Base-by-base conservation (phyloP, 2,888 invertebrate species). In the Perizoma flavofasciatum region DNA sequence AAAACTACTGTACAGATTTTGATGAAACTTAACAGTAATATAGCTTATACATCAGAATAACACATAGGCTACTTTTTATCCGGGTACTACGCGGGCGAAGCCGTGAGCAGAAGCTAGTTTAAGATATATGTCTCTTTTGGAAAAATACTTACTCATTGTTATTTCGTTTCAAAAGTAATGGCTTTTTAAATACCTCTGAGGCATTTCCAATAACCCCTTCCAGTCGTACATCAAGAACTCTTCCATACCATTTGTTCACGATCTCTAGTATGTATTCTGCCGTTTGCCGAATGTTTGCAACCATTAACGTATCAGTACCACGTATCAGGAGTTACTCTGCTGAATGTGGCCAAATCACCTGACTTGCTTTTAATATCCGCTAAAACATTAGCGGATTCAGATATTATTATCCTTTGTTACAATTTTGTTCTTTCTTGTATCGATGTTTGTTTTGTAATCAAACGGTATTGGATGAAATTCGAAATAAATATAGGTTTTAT, bases 241-340 rank as follows among this genome's bases (percentile, higher is more conserved):
- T 59, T 63, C 59, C 59, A 8, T 63, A n/a, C 62, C 62, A 62
- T 62, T 62, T 58, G 62, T 39, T 6, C 7, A 9, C 9, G 49
- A 50, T 56, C 9, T 33, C 41, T 10, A 7, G 7, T 22, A 47
- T 41, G 54, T 48, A 50, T 49, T 51, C 41, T 39, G 35, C 33
- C 48, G 7, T 50, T 56, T 35, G 10, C 41, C 41, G 57, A 55
- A 58, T 57, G 51, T 62, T 58, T 62, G 58, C 11, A 51, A 47
- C 47, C 58, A 58, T 62, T 62, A 58, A 55, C 55, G 55, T 61
- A 57, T 57, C 58, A 49, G 46, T 47, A 52, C 46, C 39, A 44
- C 22, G 37, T 44, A 50, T 48, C 53, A 33, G 35, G 46, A 41
- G 37, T 43, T 40, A n/a, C 43, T 32, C n/a, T 46, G n/a, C 10